Evolutionary conservation across 2,113 vertebrate genomes (phyloP).

Genomic region (Carettochelys insculpta): DNA sequence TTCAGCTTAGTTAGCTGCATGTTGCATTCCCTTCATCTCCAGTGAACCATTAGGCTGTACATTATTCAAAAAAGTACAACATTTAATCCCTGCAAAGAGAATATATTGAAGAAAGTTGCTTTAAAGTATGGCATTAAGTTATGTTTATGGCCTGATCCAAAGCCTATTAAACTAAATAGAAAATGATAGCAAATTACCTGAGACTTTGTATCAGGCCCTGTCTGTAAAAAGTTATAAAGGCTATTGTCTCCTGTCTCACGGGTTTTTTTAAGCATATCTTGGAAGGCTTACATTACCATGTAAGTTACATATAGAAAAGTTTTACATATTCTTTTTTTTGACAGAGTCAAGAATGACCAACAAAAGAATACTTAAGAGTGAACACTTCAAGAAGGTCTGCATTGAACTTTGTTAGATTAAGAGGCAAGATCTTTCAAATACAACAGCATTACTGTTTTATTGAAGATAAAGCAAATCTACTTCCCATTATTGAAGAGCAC

Average conservation of each 20-base stretch:
- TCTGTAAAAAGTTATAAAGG: background rate
- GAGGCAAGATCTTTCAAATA: constrained; percentile 14
- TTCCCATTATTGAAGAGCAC: background rate
- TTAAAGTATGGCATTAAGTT: background rate
- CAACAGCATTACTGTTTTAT: constrained; percentile 22
- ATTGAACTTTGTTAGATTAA: constrained; percentile 31
- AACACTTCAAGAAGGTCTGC: constrained; percentile 28
- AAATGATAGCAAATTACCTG: background rate
- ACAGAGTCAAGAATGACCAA: constrained; percentile 48
- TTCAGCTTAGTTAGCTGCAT: background rate
- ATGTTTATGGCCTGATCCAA: background rate
- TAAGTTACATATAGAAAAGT: constrained; percentile 18
- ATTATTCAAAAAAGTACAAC: background rate
- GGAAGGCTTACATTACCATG: background rate
- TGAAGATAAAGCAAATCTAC: constrained; percentile 12
- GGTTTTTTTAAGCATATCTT: background rate
- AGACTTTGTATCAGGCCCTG: background rate
- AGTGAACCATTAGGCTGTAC: background rate
- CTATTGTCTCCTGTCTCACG: background rate
- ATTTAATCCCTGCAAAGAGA: background rate
- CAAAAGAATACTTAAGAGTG: constrained; percentile 37
- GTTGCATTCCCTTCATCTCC: background rate
- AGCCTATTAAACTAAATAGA: background rate
- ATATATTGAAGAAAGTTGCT: background rate
- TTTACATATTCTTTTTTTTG: constrained; percentile 51